These are phyloP conservation scores for Heliothis subflexa DNA, from an alignment of 1,140 invertebrate genomes.

Conservation along the genomic window DNA sequence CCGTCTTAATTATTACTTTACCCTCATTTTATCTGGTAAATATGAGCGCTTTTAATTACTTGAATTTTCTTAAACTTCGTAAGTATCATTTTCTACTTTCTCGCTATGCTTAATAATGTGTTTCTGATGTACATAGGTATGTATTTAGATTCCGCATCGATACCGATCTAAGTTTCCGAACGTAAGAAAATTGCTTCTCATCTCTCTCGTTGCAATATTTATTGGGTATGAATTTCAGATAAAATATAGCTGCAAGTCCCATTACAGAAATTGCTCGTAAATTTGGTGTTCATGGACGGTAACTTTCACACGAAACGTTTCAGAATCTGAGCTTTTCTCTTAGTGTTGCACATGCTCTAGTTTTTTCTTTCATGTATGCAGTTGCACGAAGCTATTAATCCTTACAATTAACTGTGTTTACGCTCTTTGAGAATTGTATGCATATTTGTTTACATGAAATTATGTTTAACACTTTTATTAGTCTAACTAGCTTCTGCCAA, in stretches of 20 bases:
- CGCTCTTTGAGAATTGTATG: not conserved
- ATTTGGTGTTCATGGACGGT: conserved; percentile 11
- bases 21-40: too few relatives aligned
- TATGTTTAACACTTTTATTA: too few relatives aligned
- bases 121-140: too few relatives aligned
- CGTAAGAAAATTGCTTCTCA: not conserved
- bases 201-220: not conserved
- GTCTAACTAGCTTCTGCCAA: too few relatives aligned
- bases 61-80: too few relatives aligned
- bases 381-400: conserved; percentile 5
- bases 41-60: too few relatives aligned
- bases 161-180: not conserved
- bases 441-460: too few relatives aligned
- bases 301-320: conserved; percentile 19
- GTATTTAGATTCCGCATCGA: conserved; percentile 4
- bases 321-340: conserved; percentile 32
- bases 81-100: too few relatives aligned
- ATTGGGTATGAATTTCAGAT: conserved; percentile 21
- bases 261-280: conserved; percentile 22
- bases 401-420: conserved; percentile 16
- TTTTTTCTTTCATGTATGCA: conserved; percentile 25
- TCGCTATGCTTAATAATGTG: too few relatives aligned
- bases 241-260: conserved; percentile 2
- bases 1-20: too few relatives aligned
- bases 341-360: conserved; percentile 13